Conservation (phyloP, 2,797 vertebrate species). For the Otus scops region DNA sequence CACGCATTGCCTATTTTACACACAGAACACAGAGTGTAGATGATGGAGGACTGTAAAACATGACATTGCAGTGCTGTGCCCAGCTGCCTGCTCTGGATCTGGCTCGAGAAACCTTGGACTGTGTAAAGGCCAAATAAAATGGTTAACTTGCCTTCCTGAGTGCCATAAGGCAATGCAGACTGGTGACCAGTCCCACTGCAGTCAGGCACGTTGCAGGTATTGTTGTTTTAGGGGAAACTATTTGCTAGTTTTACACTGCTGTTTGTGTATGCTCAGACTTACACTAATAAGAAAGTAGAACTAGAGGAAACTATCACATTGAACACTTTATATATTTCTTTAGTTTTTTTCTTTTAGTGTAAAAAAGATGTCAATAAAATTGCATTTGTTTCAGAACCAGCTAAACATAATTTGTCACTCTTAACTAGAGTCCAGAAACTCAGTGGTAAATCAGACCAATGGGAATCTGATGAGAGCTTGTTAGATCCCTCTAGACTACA, state of each 20-base stretch:
- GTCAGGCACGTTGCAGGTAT: neutral
- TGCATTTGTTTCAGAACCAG: neutral
- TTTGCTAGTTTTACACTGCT: neutral
- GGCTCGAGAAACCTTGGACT: neutral
- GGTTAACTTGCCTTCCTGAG: neutral
- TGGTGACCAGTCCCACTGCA: neutral
- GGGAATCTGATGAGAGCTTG: neutral
- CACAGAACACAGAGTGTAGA: neutral
- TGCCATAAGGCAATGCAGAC: neutral
- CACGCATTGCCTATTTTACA: neutral
- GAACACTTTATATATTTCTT: neutral
- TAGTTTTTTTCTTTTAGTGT: neutral
- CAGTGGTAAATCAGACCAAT: neutral
- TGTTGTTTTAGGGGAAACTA: neutral
- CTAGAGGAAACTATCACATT: neutral
- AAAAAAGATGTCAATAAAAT: neutral
- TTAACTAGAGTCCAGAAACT: neutral
- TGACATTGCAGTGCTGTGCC: neutral
- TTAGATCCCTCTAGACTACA: neutral
- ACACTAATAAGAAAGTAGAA: neutral
- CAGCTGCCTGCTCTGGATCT: neutral
- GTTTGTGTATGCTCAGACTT: neutral
- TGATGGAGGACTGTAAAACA: fast-evolving
- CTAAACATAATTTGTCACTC: neutral
- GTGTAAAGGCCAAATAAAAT: neutral